Evolutionary conservation across 2,113 vertebrate species (phyloP), one percentile per base, ranked within the genome.

Genomic region (Gulo gulo): DNA sequence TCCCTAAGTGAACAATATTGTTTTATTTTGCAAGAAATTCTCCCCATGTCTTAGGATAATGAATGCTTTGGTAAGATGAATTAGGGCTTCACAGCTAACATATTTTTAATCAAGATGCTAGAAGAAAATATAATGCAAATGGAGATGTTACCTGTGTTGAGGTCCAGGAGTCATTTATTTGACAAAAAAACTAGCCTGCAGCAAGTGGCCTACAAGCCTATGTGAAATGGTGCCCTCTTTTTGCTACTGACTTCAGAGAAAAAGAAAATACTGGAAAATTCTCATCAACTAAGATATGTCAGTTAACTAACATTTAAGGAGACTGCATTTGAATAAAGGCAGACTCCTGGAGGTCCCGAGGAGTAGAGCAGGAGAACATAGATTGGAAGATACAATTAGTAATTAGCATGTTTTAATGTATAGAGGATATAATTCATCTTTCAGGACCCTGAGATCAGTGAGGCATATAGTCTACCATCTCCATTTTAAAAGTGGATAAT

Each of bases 51-150:
- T 82, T 93, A 90, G 39, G 45, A 80, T 90, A 97, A 98, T 65
- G 78, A 97, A 97, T 97, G 71, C 76, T 94, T 93, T 57, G 67
- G 81, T 81, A 96, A 98, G 94, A 98, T 81, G 97, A 98, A 97
- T 98, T 79, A 97, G 69, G 0, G 0, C 79, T 95, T 98, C 74
- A 71, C 55, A 97, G 94, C 50, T 97, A 98, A 97, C 74, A 91
- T 85, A 81, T 85, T 98, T 98, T 97, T 95, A 97, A 98, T 95
- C 4, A 47, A 97, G 76, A 97, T 95, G 95, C 86, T 92, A 87
- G 63, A 81, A 76, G 31, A 95, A 96, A 97, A 90, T 89, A 93
- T 81, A 97, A 98, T 59, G 80, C 84, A 95, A 98, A 95, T 67
- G 83, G 85, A 94, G 95, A 87, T 88, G 95, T 81, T 81, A 86